Evolutionary conservation across 2,888 invertebrate species (phyloP), one percentile per base, ranked within the genome.

Genomic region (Strigamia crassipes): DNA sequence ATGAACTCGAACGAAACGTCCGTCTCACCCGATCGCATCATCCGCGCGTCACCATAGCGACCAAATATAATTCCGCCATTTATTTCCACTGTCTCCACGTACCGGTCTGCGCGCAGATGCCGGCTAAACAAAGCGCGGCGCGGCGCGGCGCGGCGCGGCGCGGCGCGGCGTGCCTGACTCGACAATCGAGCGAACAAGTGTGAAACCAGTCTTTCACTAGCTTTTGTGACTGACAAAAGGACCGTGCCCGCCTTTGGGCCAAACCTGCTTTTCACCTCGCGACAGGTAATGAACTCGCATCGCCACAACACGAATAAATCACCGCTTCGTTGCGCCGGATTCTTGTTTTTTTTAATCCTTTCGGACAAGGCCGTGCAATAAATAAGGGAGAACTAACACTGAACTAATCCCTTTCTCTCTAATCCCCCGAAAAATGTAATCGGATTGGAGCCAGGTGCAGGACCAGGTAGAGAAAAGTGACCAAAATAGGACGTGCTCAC

Each of bases 191-290:
- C 34, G 34, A 3, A 34, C 3, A 34, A 34, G 34, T 34, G 34
- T 34, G 9, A 31, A 23, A 66, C 21, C 4, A 10, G 31, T 15
- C 23, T 66, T 15, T 23, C 12, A 27, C 3, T 9, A 9, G 2
- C 9, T 4, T 61, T n/a, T 61, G 3, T 61, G 18, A n/a, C 18
- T 18, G 23, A n/a, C 61, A 4, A 23, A 66, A 10, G 23, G 23
- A 66, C 61, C 31, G 31, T 12, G 23, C 23, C 66, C 66, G 66
- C 66, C 66, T 66, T 66, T 66, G 66, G 66, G 66, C 66, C 66
- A 27, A 27, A 15, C 66, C 1, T 66, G 23, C 2, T n/a, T n/a
- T 66, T 66, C 66, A 66, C 27, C 31, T 10, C 66, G 4, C 4
- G 27, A 13, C 27, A 23, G 66, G 23, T 66, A 66, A 66, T 66